Conservation (phyloP, 1,140 invertebrate genomes). For the Cecropterus lyciades region DNA sequence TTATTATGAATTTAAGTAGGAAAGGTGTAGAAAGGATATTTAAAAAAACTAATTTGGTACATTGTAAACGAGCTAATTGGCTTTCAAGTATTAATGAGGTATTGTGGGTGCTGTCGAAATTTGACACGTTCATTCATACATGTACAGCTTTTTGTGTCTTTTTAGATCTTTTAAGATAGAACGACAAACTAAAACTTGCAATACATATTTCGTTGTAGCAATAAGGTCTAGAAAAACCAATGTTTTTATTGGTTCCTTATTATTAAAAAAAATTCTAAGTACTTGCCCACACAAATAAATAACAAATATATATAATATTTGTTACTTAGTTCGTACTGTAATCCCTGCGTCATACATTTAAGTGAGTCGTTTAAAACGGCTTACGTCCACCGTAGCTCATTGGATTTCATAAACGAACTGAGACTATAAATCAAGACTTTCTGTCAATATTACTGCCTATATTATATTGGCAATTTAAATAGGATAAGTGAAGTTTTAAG, state of each 20-base stretch:
- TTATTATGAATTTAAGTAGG: neutral
- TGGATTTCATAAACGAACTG: constrained; percentile 18
- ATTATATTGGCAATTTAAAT: neutral
- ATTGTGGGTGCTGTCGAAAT: constrained; percentile 1
- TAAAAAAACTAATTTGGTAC: neutral
- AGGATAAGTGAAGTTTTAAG: too few species aligned
- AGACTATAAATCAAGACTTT: constrained; percentile 20
- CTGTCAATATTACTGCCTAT: neutral
- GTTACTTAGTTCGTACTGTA: constrained; percentile 9
- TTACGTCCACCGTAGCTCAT: constrained; percentile 16
- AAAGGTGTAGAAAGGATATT: neutral
- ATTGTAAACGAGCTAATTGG: constrained; percentile 8
- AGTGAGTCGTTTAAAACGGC: constrained; percentile 10
- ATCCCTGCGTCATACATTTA: constrained; percentile 15
- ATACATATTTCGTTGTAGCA: too few species aligned
- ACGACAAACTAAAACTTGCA: too few species aligned
- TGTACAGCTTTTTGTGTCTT: too few species aligned
- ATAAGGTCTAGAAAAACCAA: too few species aligned
- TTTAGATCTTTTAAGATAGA: too few species aligned
- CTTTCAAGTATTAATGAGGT: neutral
- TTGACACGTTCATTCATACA: constrained; percentile 2
- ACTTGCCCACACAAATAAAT: neutral
- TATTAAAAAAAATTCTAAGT: too few species aligned
- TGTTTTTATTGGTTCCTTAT: too few species aligned
- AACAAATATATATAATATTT: neutral